Base-by-base conservation (phyloP, 2,113 vertebrate genomes). In the Cyanoliseus patagonus region DNA sequence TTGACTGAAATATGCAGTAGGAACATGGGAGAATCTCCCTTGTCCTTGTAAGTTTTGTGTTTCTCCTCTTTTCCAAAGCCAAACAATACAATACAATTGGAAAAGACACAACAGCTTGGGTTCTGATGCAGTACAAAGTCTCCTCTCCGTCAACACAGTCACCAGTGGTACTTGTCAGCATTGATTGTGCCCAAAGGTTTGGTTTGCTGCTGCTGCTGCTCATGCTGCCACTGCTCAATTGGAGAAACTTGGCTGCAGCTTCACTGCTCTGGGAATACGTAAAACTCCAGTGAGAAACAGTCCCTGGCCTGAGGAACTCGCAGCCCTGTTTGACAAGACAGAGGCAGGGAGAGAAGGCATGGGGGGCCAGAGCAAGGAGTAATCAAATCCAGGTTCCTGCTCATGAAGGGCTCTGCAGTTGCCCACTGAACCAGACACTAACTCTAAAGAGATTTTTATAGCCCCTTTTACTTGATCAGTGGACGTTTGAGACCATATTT, bases 1-100 rank as follows among this genome's bases (percentile, higher is more conserved):
- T 86, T 90, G 27, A 44, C 28, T 76, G 64, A 74, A 93, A 86
- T 83, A 70, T 14, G 23, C 66, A 31, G 46, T 17, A 16, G 76
- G 53, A 41, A 68, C 61, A 81, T 49, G 47, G 39, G 46, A 83
- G 23, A 78, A 61, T 86, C 83, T 88, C 62, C 47, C 37, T 49
- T 82, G 75, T 78, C 95, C 61, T 86, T 75, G 46, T 41, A 88
- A 90, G 83, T 75, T 52, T n/a, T 51, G 15, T 55, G 39, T 75
- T 93, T 67, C 77, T 95, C 33, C 55, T 93, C 49, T 93, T 78
- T 86, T 81, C 69, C 7, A 2, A 86, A 92, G 83, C 61, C 73
- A 96, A 86, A 75, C 61, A 77, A 61, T 53, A 37, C 31, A 91
- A 68, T 63, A 51, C 23, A 61, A 28, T 13, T 91, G 86, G 37